A percentile compares a stretch with the other conserved stretches of the same genome.
Conservation (phyloP, 2,888 invertebrate genomes). For the Hemistola chrysoprasaria region DNA sequence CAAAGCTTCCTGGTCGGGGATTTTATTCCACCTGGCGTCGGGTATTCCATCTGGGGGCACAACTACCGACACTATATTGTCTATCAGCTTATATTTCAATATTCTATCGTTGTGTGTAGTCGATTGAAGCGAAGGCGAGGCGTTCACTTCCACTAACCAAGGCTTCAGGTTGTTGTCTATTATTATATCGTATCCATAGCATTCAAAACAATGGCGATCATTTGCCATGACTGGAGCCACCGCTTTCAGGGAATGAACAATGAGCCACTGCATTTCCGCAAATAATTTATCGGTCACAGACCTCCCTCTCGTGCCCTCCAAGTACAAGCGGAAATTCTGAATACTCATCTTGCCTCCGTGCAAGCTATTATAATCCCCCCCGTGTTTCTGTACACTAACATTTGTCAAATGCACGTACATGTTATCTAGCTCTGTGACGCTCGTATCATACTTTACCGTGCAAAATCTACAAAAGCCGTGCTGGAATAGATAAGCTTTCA, state of each 20-base stretch:
- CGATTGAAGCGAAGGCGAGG: slow-evolving; percentile 96
- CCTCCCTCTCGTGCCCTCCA: slow-evolving; percentile 96
- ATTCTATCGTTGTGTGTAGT: slow-evolving; percentile 97
- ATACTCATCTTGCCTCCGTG: slow-evolving; percentile 98
- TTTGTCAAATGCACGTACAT: slow-evolving; percentile 98
- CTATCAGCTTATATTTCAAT: slow-evolving; percentile 96
- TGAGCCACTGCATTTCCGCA: slow-evolving; percentile 94
- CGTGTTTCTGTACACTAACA: slow-evolving; percentile 98
- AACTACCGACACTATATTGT: slow-evolving; percentile 95
- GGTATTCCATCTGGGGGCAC: slow-evolving; percentile 94
- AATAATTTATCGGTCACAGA: slow-evolving; percentile 95
- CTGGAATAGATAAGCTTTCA: slow-evolving; percentile 96
- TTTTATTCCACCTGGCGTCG: slow-evolving; percentile 94
- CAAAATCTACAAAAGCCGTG: slow-evolving; percentile 98
- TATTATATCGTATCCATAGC: slow-evolving; percentile 98
- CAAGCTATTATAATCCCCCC: slow-evolving; percentile 96
- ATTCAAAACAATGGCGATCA: slow-evolving; percentile 96
- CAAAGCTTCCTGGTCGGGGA: slow-evolving; percentile 86
- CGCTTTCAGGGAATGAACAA: slow-evolving; percentile 96
- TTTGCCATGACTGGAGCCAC: slow-evolving; percentile 97
- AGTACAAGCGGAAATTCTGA: slow-evolving; percentile 93
- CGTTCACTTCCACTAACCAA: slow-evolving; percentile 97
- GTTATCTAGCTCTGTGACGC: slow-evolving; percentile 93
- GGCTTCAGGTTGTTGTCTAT: slow-evolving; percentile 97
- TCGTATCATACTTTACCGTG: slow-evolving; percentile 96